Evolutionary conservation across 2,797 vertebrate genomes (phyloP), one percentile per base, ranked within the genome.

Genomic region (Pipistrellus pygmaeus): DNA sequence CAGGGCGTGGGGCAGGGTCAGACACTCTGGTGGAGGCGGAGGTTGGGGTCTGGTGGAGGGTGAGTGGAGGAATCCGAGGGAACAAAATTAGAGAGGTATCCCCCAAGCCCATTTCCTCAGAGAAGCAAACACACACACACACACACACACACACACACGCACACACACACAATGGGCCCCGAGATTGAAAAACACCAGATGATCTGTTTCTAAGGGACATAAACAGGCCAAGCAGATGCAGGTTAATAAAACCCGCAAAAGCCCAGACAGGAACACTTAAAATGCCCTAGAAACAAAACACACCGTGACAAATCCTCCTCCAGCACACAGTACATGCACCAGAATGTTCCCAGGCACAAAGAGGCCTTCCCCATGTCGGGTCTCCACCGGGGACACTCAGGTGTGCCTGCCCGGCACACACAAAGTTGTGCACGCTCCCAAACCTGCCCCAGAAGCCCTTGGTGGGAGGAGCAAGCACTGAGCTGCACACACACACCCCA

Each of bases 261-360:
- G 48, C 95, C 94, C 94, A 96, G 97, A 96, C 96, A 97, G 97
- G 89, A 97, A 96, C 95, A 96, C 88, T 97, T 96, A 94, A 96
- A 96, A 96, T 97, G 93, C 90, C 91, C 81, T 71, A 97, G 97
- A 96, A 96, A 96, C 96, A 96, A 96, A 97, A 93, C 88, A 51
- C 80, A 94, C 94, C 87, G 12, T 97, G 96, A 97, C 97, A 95
- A 97, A 96, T 97, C 76, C 90, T 95, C 85, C 88, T 90, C 93
- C 96, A 86, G 84, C 85, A 91, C 93, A 93, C 88, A 95, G 83
- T 73, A 85, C 96, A 96, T 72, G 92, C 64, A 44, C 90, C 21
- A 55, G 78, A 94, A 95, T 93, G 81, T 88, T 96, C 85, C 90
- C 82, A 96, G 87, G 75, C 91, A 81, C 81, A 88, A 53, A 78